Percentiles rank a stretch among this genome's conserved stretches.
Evolutionary conservation across 2,113 vertebrate species (phyloP).

Genomic region (Coregonus clupeaformis): DNA sequence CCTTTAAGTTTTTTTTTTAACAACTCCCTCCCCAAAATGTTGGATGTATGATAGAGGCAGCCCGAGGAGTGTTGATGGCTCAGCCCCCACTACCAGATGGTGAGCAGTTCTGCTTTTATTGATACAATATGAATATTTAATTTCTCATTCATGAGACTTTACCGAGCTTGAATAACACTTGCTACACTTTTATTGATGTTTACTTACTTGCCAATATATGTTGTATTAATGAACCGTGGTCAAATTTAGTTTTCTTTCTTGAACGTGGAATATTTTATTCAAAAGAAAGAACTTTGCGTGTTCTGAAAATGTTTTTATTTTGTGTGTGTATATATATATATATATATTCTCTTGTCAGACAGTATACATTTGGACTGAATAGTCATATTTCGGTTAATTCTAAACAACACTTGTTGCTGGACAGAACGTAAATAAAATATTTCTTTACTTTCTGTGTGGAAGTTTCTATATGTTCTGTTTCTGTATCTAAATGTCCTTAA

Average conservation of each 20-base stretch:
- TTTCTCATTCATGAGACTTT: constrained; percentile 6
- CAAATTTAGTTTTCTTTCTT: not conserved
- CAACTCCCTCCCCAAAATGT: constrained; percentile 43
- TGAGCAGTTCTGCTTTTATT: constrained; percentile 43
- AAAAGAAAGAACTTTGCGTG: not conserved
- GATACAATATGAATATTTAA: constrained; percentile 27
- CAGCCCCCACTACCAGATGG: not conserved
- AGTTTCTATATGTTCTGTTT: not conserved
- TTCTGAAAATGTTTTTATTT: constrained; percentile 20
- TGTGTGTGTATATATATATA: constrained; percentile 13
- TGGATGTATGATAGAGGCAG: constrained; percentile 48
- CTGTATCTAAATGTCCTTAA: not conserved
- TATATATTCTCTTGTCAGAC: constrained; percentile 40
- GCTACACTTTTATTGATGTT: constrained; percentile 17
- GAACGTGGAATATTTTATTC: not conserved
- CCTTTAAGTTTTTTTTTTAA: constrained; percentile 36
- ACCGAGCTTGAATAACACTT: constrained; percentile 21
- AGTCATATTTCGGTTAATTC: constrained; percentile 23
- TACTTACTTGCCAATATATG: constrained; percentile 24
- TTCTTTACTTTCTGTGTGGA: constrained; percentile 1
- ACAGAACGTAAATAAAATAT: constrained; percentile 55
- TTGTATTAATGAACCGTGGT: constrained; percentile 18
- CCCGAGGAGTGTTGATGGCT: constrained; percentile 4
- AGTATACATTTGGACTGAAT: constrained; percentile 26
- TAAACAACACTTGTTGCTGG: constrained; percentile 14